Base-by-base conservation (phyloP, 2,888 invertebrate genomes). In the Siphonodentalium dalli region DNA sequence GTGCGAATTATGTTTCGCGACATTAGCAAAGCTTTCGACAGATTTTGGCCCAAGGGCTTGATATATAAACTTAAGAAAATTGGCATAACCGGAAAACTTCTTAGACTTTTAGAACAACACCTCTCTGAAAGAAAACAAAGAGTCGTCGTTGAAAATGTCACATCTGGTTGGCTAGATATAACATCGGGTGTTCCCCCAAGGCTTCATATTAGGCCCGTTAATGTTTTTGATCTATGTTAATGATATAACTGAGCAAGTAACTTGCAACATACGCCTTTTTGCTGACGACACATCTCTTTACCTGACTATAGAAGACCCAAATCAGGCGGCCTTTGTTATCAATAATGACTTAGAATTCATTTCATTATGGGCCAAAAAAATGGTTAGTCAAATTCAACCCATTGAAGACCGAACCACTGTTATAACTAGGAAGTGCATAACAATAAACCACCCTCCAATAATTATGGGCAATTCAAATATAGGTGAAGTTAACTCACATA, bases 21-120 rank as follows among this genome's bases (percentile, higher is more conserved):
- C 27, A 52, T 55, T 8, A 44, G 44, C 15, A 55, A 59, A 24
- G 55, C 59, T 6, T 59, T 59, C 42, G 59, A 59, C 33, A 40
- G 43, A 26, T 47, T 54, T 6, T 46, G 51, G 46, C 50, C 46
- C 29, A 27, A 15, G n/a, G 54, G 42, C 2, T 43, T 58, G 13
- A 13, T 58, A 9, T 34, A 26, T 7, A 52, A 52, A 40, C 26
- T 45, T 7, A 7, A 31, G 40, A 8, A 15, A 20, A 21, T 15
- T 39, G 45, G 45, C 4, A 27, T 50, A 3, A 27, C 23, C 6
- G 50, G 37, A 11, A 28, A 34, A 18, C n/a, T 42, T 3, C 21
- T 37, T 11, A 20, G 31, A 7, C 43, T 35, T 35, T 50, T 43
- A 9, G 28, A 27, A 24, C 26, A 24, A 3, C 37, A 37, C 21